phyloP scores from a whole-genome alignment of 2,113 vertebrate species.

The Ancistrus triradiatus region DNA sequence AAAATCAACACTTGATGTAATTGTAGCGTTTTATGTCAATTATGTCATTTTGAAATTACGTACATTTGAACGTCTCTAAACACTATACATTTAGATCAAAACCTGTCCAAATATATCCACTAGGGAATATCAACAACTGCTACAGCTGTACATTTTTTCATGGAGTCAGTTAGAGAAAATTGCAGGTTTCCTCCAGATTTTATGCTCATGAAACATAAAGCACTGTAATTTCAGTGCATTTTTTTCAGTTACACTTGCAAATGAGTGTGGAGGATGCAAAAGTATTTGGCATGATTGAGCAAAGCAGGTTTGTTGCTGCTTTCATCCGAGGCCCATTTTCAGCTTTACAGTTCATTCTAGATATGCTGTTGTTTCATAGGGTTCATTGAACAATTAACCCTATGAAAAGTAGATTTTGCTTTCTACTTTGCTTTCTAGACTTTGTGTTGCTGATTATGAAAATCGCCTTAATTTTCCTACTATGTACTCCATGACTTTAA shows the following conservation, averaged over 20 bases:
- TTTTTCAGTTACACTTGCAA: conserved; percentile 23
- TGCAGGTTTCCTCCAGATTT: conserved; percentile 30
- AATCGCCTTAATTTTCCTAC: too few relatives aligned
- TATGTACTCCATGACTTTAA: too few relatives aligned
- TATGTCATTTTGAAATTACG: background rate
- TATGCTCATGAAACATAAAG: conserved; percentile 27
- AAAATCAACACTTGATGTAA: too few relatives aligned
- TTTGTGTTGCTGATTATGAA: too few relatives aligned
- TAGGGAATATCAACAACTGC: conserved; percentile 1
- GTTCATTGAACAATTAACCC: too few relatives aligned
- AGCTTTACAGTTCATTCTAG: too few relatives aligned
- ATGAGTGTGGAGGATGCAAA: conserved; percentile 20
- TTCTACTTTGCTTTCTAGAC: too few relatives aligned
- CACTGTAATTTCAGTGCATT: conserved; percentile 31
- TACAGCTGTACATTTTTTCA: conserved; percentile 20
- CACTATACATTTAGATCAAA: background rate
- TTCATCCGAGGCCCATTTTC: too few relatives aligned
- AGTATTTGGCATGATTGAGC: conserved; percentile 1
- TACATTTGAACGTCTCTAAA: background rate
- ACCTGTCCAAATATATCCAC: conserved; percentile 22
- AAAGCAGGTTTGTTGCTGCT: background rate
- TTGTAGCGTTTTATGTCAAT: too few relatives aligned
- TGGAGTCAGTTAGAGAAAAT: conserved; percentile 35
- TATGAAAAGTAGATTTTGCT: too few relatives aligned
- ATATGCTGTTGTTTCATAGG: too few relatives aligned